Percentiles rank a stretch among this genome's conserved stretches.
Evolutionary conservation across 2,888 invertebrate species (phyloP).

Genomic region (Chloroclystis v-ata): DNA sequence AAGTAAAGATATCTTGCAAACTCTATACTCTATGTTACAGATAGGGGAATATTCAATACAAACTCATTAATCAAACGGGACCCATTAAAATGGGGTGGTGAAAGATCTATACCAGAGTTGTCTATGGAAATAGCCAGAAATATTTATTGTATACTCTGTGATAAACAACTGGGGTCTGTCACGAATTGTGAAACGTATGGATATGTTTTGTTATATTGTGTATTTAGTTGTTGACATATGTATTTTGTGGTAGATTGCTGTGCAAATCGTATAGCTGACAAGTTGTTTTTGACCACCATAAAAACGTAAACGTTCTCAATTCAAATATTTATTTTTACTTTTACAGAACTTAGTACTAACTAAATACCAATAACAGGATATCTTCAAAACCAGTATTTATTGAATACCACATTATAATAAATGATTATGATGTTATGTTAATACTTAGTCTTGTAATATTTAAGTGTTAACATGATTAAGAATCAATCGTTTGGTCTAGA

Average conservation of each 20-base stretch:
- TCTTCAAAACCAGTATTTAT: too few species aligned
- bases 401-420: too few species aligned
- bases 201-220: slow-evolving; percentile 18
- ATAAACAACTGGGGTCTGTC: slow-evolving; percentile 45
- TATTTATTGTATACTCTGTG: slow-evolving; percentile 51
- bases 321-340: too few species aligned
- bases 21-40: slow-evolving; percentile 17
- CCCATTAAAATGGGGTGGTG: slow-evolving; percentile 71
- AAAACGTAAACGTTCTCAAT: too few species aligned
- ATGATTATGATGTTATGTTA: too few species aligned
- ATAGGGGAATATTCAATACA: slow-evolving; percentile 43
- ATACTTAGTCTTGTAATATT: too few species aligned
- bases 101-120: slow-evolving; percentile 63
- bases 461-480: too few species aligned
- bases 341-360: too few species aligned
- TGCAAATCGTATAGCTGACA: too few species aligned
- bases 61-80: slow-evolving; percentile 70
- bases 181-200: slow-evolving; percentile 10
- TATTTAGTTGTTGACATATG: slow-evolving; percentile 28
- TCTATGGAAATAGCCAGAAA: slow-evolving; percentile 50
- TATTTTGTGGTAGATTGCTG: background rate
- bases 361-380: too few species aligned
- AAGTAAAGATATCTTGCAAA: slow-evolving; percentile 29
- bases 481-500: too few species aligned
- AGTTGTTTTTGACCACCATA: too few species aligned